phyloP scores from a whole-genome alignment of 2,113 vertebrate species.

The Apistogramma diplotaenia region DNA sequence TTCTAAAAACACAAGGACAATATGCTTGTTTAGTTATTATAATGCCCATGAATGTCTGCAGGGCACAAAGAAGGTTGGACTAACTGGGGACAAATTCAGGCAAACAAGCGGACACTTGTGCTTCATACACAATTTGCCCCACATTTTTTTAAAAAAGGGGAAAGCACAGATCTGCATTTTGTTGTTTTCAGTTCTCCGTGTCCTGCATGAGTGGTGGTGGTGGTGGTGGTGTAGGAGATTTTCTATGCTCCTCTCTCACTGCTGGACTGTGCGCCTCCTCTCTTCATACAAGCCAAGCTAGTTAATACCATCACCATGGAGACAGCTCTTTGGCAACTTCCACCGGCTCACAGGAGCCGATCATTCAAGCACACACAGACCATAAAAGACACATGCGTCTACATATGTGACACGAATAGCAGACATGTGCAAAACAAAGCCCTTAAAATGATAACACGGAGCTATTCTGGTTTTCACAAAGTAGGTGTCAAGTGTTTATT shows the following conservation, averaged over 20 bases:
- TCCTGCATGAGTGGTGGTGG: constrained; percentile 17
- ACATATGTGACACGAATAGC: constrained; percentile 45
- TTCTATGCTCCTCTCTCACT: constrained; percentile 39
- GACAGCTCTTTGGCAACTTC: constrained; percentile 69
- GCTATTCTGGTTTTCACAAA: constrained; percentile 46
- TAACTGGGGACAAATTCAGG: neutral
- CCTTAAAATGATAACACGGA: constrained; percentile 28
- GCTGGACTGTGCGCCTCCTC: constrained; percentile 54
- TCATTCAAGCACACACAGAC: constrained; percentile 50
- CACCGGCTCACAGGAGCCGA: constrained; percentile 56
- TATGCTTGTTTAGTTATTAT: constrained; percentile 20
- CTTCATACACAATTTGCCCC: neutral
- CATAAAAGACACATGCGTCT: constrained; percentile 38
- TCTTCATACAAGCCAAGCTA: constrained; percentile 58
- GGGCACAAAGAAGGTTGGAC: constrained; percentile 22
- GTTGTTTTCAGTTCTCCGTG: constrained; percentile 22
- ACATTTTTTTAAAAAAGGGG: neutral
- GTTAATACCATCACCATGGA: constrained; percentile 76
- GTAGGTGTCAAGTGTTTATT: constrained; percentile 39
- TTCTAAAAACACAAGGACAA: constrained; percentile 16
- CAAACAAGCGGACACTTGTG: constrained; percentile 47
- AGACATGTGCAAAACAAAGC: constrained; percentile 31
- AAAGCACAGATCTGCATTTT: constrained; percentile 38
- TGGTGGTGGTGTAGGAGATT: constrained; percentile 42
- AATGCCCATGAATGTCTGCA: constrained; percentile 40